Evolutionary conservation across 2,888 invertebrate genomes (phyloP).

Genomic region (Erebia aethiops): DNA sequence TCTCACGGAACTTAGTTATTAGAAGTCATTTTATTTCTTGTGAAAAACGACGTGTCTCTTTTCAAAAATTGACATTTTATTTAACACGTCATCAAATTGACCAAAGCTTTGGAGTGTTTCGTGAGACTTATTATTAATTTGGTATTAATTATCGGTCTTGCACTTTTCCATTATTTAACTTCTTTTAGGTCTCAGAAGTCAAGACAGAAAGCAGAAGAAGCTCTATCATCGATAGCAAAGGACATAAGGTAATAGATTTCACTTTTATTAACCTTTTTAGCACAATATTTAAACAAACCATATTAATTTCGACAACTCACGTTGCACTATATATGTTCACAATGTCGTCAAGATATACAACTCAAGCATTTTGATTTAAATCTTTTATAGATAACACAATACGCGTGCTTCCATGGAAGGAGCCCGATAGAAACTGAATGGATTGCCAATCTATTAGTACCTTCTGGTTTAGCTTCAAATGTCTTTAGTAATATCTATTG

Average conservation of each 20-base stretch:
- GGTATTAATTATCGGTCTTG: background rate
- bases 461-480: slow-evolving; percentile 1
- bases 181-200: slow-evolving; percentile 59
- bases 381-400: background rate
- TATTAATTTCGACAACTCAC: background rate
- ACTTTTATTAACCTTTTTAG: background rate
- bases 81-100: background rate
- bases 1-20: slow-evolving; percentile 1
- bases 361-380: background rate
- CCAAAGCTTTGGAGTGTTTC: background rate
- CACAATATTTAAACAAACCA: background rate
- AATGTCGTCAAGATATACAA: background rate
- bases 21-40: background rate
- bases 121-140: background rate
- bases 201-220: slow-evolving; percentile 71
- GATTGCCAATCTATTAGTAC: slow-evolving; percentile 1
- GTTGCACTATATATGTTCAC: background rate
- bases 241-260: slow-evolving; percentile 60
- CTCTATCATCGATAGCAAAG: slow-evolving; percentile 71
- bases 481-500: slow-evolving; percentile 8
- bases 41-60: background rate
- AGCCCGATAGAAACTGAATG: slow-evolving; percentile 18
- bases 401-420: slow-evolving; percentile 22
- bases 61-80: background rate
- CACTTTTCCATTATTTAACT: slow-evolving; percentile 10